A percentile compares a stretch with the other conserved stretches of the same genome.
Evolutionary conservation across 2,113 vertebrate genomes (phyloP).

Genomic region (Pomatostomus ruficeps): DNA sequence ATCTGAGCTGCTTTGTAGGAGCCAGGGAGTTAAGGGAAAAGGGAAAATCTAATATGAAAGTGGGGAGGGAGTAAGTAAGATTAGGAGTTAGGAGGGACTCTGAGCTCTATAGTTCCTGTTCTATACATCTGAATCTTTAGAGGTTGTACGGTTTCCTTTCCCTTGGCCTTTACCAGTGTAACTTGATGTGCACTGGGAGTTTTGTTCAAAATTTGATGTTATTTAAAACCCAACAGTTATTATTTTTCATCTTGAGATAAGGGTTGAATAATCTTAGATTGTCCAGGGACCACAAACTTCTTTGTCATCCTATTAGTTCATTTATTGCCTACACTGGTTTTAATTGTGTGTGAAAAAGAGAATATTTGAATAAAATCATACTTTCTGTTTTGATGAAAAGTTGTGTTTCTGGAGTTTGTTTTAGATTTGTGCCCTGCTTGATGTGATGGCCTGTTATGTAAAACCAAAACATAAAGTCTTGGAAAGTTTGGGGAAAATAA

Average conservation of each 20-base stretch:
- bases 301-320: not conserved
- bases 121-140: not conserved
- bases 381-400: not conserved
- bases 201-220: not conserved
- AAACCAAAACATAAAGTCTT: not conserved
- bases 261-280: not conserved
- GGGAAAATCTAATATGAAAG: not conserved
- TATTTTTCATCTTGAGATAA: not conserved
- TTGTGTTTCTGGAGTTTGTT: not conserved
- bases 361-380: not conserved
- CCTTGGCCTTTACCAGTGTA: not conserved
- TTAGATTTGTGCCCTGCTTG: not conserved
- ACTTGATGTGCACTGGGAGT: not conserved
- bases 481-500: not conserved
- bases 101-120: not conserved
- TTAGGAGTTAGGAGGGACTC: not conserved
- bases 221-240: not conserved
- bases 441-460: not conserved
- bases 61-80: not conserved
- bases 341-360: not conserved
- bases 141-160: not conserved
- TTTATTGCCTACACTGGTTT: not conserved
- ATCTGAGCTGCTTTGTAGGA: not conserved
- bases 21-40: not conserved
- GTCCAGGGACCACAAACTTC: not conserved